Evolutionary conservation across 2,797 vertebrate species (phyloP), one percentile per base, ranked within the genome.

Genomic region (Silurus aristotelis): DNA sequence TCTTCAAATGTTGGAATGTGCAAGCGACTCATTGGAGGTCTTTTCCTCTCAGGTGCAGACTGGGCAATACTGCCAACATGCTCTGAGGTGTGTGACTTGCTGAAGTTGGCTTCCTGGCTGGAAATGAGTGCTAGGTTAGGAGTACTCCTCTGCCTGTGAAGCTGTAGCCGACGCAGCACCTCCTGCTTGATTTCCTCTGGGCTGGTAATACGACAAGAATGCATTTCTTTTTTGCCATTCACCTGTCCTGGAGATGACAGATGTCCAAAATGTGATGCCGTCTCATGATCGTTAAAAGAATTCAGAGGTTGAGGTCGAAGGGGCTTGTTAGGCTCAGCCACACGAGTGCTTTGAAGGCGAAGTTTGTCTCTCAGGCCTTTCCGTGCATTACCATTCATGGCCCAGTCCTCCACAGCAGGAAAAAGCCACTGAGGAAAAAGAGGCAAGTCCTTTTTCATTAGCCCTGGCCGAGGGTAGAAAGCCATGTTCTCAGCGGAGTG

Each of bases 1-100:
- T 97, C 96, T 91, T 98, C 96, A 85, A 99, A 98, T 1, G 96
- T 97, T 1, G 96, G 96, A 88, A 97, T 97, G 83, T 96, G 95
- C 7, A 97, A 89, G 15, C 93, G 93, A 4, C 94, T 95, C 85
- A 92, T 90, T 14, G 92, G 93, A 77, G 70, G 80, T 48, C 89
- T 91, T 87, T 94, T 94, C 77, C 86, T 92, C 80, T 91, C 93
- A 0, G 89, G 73, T n/a, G 88, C 89, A 60, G 89, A 83, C 25
- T 93, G 88, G 1, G 8, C 66, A 72, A 14, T 25, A 63, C 83
- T 88, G 43, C 87, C 85, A 15, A 96, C 84, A 15, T 91, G 92
- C 88, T 96, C 96, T 5, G 93, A 91, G 9, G 96, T 96, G 90
- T 92, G 94, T 60, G 95, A 95, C 72, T 91, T 94, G 82, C 88